These are phyloP conservation scores for Danio kyathit DNA, from an alignment of 2,797 vertebrate species.

Conservation along the genomic window DNA sequence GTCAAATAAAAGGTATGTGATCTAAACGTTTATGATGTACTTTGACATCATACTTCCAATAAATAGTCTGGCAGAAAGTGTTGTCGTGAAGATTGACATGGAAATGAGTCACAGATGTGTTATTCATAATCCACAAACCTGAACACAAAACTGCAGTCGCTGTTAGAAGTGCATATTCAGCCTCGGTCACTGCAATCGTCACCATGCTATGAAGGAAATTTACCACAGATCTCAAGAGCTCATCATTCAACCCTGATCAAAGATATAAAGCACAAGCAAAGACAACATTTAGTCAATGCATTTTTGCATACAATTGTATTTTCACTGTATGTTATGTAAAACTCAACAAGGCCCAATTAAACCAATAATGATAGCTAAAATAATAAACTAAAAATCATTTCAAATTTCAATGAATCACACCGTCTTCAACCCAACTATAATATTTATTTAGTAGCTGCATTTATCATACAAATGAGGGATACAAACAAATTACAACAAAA, in stretches of 20 bases:
- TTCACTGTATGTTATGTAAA: not conserved
- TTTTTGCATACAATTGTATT: not conserved
- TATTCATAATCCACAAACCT: conserved; percentile 76
- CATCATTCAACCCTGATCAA: conserved; percentile 83
- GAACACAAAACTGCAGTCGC: conserved; percentile 91
- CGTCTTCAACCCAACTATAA: too few relatives aligned
- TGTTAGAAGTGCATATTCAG: conserved; percentile 89
- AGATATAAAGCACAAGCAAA: conserved; percentile 5
- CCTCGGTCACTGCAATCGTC: conserved; percentile 84
- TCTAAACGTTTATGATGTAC: not conserved
- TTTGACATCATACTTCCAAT: not conserved
- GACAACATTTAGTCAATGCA: not conserved
- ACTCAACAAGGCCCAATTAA: too few relatives aligned
- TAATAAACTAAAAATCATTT: too few relatives aligned
- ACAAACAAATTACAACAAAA: too few relatives aligned
- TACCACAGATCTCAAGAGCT: conserved; percentile 86
- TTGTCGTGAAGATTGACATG: not conserved
- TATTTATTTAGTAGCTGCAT: too few relatives aligned
- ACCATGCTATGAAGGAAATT: conserved; percentile 95
- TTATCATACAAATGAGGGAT: too few relatives aligned
- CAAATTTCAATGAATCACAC: too few relatives aligned
- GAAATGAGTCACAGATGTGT: not conserved
- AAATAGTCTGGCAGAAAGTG: not conserved
- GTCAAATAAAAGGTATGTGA: not conserved
- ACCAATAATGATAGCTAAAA: too few relatives aligned